phyloP scores from a whole-genome alignment of 2,797 vertebrate genomes.

The Tokudaia tokunoshimensis region DNA sequence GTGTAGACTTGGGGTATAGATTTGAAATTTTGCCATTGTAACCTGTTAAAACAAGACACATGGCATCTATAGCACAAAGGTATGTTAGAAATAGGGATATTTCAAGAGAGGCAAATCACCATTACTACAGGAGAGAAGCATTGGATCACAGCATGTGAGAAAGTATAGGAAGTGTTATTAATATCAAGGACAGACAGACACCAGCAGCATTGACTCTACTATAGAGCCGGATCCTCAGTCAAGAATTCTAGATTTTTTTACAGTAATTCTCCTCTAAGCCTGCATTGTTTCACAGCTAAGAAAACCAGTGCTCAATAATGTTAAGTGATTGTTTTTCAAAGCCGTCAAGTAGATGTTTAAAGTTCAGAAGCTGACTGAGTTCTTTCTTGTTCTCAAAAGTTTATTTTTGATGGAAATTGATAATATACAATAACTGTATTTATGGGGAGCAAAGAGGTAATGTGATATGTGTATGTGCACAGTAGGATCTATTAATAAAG shows the following conservation, averaged over 20 bases:
- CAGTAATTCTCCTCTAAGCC: accelerated
- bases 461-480: too few relatives aligned
- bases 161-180: background rate
- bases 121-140: background rate
- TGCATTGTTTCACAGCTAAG: background rate
- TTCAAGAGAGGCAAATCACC: background rate
- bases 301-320: background rate
- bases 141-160: background rate
- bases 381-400: background rate
- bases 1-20: background rate
- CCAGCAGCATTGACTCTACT: too few relatives aligned
- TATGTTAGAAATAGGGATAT: background rate
- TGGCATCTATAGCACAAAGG: background rate
- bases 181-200: background rate
- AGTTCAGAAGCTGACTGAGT: background rate
- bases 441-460: background rate
- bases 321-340: background rate
- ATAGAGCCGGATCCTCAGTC: background rate
- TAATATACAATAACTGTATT: background rate
- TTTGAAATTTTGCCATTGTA: background rate
- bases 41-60: background rate
- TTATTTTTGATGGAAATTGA: background rate
- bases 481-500: background rate
- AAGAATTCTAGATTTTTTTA: background rate
- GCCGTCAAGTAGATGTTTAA: background rate